phyloP scores from a whole-genome alignment of 1,140 invertebrate species.

The Elysia chlorotica region DNA sequence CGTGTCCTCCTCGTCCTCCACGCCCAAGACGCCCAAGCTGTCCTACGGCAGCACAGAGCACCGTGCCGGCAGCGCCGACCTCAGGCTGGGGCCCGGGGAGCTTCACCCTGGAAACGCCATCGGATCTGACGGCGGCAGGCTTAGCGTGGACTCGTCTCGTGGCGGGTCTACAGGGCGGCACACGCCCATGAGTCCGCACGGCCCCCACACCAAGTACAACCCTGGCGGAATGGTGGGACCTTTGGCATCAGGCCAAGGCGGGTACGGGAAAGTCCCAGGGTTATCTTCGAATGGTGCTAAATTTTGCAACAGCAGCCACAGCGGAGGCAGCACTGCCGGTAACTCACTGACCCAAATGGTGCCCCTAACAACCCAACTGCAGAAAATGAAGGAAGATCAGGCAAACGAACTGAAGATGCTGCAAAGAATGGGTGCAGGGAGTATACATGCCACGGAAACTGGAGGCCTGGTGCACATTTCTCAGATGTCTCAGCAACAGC shows the following conservation, averaged over 20 bases:
- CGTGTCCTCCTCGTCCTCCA: not conserved
- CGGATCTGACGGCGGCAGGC: not conserved
- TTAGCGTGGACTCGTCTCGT: not conserved
- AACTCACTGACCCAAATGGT: conserved; percentile 19
- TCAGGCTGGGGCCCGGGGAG: too few species aligned
- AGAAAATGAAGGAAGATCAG: conserved; percentile 19
- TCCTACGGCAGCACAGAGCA: not conserved
- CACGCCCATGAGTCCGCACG: not conserved
- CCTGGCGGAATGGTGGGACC: not conserved
- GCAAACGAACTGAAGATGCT: conserved; percentile 12
- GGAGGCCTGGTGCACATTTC: too few species aligned
- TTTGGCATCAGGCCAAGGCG: not conserved
- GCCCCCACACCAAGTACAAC: not conserved
- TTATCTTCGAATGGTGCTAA: conserved; percentile 1
- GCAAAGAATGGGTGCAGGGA: conserved; percentile 1
- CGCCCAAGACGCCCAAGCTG: not conserved
- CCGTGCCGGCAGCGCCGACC: not conserved
- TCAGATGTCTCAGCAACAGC: too few species aligned
- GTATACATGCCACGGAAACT: not conserved
- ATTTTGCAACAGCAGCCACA: too few species aligned
- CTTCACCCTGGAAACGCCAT: too few species aligned
- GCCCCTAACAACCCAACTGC: conserved; percentile 14
- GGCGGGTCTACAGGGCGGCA: not conserved
- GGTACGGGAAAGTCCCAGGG: not conserved
- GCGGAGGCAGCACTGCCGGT: not conserved